phyloP scores from a whole-genome alignment of 2,888 invertebrate genomes.

The Caenorhabditis sulstoni region DNA sequence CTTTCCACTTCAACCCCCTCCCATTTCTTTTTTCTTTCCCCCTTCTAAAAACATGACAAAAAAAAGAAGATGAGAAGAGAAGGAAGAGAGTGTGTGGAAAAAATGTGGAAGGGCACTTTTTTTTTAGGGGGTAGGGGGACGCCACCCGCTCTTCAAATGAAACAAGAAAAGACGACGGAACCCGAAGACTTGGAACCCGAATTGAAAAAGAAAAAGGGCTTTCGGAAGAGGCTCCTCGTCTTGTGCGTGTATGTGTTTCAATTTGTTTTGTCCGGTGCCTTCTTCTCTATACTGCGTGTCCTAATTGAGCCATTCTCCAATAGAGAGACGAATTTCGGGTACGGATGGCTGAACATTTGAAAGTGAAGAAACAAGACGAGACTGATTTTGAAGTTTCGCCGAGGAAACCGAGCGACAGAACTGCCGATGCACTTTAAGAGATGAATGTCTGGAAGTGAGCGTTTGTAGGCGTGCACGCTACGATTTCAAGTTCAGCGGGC shows the following conservation, averaged over 20 bases:
- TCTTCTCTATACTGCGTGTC: neutral
- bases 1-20: too few species aligned
- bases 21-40: conserved; percentile 13
- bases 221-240: neutral
- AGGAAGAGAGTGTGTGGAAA: conserved; percentile 5
- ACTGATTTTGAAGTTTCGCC: too few species aligned
- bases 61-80: conserved; percentile 18
- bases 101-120: conserved; percentile 41
- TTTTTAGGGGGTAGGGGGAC: too few species aligned
- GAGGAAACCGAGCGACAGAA: too few species aligned
- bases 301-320: conserved; percentile 56
- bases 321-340: conserved; percentile 34
- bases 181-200: neutral
- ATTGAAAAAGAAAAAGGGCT: neutral
- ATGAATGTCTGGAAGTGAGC: too few species aligned
- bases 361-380: too few species aligned
- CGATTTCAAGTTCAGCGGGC: too few species aligned
- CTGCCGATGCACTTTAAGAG: too few species aligned
- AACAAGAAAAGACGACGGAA: conserved; percentile 24
- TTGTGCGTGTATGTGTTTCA: conserved; percentile 28
- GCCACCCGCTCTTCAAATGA: conserved; percentile 34
- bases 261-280: conserved; percentile 31
- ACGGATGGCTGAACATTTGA: neutral
- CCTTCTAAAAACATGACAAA: conserved; percentile 45
- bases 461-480: too few species aligned